Conservation (phyloP, 2,113 vertebrate genomes). For the Aspidoscelis tigris region DNA sequence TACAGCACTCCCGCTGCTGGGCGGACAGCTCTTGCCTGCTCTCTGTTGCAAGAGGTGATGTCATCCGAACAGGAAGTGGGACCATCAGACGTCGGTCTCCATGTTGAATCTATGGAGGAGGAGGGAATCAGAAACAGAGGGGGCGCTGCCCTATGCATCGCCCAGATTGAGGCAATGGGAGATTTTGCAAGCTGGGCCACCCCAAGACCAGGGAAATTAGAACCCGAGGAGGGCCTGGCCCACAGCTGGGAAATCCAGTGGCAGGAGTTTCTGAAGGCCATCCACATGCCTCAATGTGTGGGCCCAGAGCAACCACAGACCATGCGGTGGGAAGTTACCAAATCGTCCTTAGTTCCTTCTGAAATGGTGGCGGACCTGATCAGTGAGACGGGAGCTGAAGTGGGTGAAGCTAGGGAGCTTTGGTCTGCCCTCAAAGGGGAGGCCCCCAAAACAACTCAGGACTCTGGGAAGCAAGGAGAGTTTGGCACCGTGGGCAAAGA, state of each 20-base stretch:
- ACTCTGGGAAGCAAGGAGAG: background rate
- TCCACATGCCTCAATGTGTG: background rate
- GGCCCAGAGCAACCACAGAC: background rate
- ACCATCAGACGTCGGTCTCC: background rate
- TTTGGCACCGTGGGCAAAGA: background rate
- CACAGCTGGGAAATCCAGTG: constrained; percentile 4
- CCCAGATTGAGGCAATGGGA: background rate
- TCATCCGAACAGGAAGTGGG: background rate
- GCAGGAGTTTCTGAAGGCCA: background rate
- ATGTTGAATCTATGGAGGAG: background rate
- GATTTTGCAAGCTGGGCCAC: background rate
- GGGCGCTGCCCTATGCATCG: background rate
- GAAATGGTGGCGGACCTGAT: background rate
- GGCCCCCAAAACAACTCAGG: background rate
- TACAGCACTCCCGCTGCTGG: too few species aligned
- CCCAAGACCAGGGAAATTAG: background rate
- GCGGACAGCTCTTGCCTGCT: background rate
- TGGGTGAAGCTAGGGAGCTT: too few species aligned
- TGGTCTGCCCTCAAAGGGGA: background rate
- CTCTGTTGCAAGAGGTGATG: background rate
- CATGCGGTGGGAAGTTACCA: constrained; percentile 14
- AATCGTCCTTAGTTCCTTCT: constrained; percentile 13
- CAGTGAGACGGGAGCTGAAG: background rate
- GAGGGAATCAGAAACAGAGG: background rate
- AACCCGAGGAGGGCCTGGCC: constrained; percentile 10